Evolutionary conservation across 2,797 vertebrate species (phyloP).

Genomic region (Xyrichtys novacula): DNA sequence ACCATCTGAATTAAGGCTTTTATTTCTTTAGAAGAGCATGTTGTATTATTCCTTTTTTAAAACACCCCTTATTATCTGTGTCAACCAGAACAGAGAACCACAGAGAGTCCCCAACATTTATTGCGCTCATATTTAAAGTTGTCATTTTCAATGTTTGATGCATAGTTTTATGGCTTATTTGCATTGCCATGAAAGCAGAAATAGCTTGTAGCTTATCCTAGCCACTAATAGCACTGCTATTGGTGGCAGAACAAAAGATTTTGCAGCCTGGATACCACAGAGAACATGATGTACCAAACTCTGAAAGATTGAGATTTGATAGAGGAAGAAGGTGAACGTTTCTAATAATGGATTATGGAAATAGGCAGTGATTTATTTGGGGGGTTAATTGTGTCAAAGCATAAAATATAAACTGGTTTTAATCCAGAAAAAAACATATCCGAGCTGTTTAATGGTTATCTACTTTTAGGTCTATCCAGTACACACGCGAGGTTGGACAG

Average conservation of each 20-base stretch:
- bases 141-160: not conserved
- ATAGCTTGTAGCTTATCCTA: not conserved
- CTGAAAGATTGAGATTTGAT: not conserved
- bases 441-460: not conserved
- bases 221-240: not conserved
- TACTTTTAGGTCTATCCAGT: conserved; percentile 17
- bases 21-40: not conserved
- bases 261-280: not conserved
- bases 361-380: conserved; percentile 5
- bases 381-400: conserved; percentile 12
- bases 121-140: not conserved
- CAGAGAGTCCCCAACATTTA: not conserved
- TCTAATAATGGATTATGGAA: not conserved
- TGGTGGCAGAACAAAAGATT: not conserved
- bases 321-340: not conserved
- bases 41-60: not conserved
- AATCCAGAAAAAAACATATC: not conserved
- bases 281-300: conserved; percentile 2
- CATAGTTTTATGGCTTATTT: not conserved
- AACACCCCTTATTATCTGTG: not conserved
- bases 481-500: conserved; percentile 25
- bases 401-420: not conserved
- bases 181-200: not conserved
- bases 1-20: not conserved
- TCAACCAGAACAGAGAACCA: not conserved